A percentile compares a stretch with the other conserved stretches of the same genome.
Conservation (phyloP, 2,888 invertebrate species). For the Hofmannophila pseudospretella region DNA sequence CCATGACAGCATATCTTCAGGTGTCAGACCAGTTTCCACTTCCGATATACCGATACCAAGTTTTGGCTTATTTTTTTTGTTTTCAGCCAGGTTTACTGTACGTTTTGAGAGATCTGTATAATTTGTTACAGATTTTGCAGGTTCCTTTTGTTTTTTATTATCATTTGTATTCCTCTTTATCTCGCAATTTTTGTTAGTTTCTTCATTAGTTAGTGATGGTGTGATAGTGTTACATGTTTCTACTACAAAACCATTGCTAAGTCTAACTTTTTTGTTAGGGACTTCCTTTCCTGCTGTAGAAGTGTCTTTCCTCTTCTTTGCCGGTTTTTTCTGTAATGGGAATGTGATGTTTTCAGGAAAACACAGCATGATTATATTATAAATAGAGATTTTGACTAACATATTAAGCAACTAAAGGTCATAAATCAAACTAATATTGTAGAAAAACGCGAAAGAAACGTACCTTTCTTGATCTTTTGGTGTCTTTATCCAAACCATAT, state of each 20-base stretch:
- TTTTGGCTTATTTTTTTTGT: constrained; percentile 33
- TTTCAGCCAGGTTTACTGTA: constrained; percentile 13
- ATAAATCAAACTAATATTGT: neutral
- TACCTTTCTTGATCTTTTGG: constrained; percentile 56
- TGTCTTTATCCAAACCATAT: constrained; percentile 77
- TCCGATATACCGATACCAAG: constrained; percentile 44
- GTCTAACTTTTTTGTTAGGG: constrained; percentile 41
- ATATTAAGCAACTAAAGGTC: neutral
- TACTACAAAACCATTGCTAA: constrained; percentile 58
- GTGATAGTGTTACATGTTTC: constrained; percentile 38
- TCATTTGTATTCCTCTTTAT: constrained; percentile 7
- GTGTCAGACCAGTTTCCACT: constrained; percentile 32
- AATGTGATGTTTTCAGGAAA: neutral
- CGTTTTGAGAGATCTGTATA: constrained; percentile 8
- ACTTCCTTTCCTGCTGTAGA: constrained; percentile 28
- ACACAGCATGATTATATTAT: no score
- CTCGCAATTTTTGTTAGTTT: constrained; percentile 5
- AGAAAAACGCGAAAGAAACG: neutral
- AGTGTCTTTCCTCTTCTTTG: constrained; percentile 32
- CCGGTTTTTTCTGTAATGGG: constrained; percentile 19
- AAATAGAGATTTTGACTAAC: no score
- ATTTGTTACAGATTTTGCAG: constrained; percentile 6
- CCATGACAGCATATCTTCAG: constrained; percentile 80
- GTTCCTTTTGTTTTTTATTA: constrained; percentile 17
- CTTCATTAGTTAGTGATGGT: constrained; percentile 44